Base-by-base conservation (phyloP, 2,113 vertebrate species). In the Willisornis vidua region DNA sequence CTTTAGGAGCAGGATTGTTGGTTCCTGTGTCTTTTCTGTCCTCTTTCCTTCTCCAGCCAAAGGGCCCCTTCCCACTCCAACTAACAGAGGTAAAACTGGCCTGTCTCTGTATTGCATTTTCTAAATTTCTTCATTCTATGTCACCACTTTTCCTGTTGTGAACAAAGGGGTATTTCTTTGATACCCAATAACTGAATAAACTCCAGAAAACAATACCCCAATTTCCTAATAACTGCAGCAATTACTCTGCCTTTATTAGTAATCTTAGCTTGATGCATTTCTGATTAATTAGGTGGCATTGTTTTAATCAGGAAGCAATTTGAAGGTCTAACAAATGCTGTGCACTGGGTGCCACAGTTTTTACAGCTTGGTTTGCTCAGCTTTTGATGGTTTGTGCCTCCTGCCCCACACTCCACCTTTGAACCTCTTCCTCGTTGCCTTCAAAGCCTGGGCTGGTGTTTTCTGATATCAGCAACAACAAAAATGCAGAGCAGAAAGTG, bases 271-370 rank as follows among this genome's bases (percentile, higher is more conserved):
- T n/a, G n/a, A 75, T 63, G 19, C 41, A 48, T 28, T 91, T 92
- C 59, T 87, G 39, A 92, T 89, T 94, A 92, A 95, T 94, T 96
- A 85, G 46, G 45, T n/a, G 55, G 37, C 46, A 7, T 37, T 97
- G 89, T 91, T 84, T 87, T 88, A 93, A 65, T 94, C 45, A 51
- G 57, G 62, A 83, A 90, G 43, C n/a, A 90, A 87, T 92, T 93
- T 89, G 33, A 93, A 73, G 58, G 78, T 85, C 48, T 65, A 88
- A 46, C 61, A 83, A 73, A 55, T 54, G 54, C 10, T 82, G 35
- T 74, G 22, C 0, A 5, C 29, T 58, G 41, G 17, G 63, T 80
- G 61, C 28, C 66, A 82, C 59, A 59, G 54, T 90, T 95, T 95
- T 85, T 93, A 51, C 49, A 57, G 26, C 57, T 94, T 52, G 54